Percentiles rank a stretch among this genome's conserved stretches.
Conservation (phyloP, 35 echinoderm and acorn worm genomes). For the Diadema setosum region DNA sequence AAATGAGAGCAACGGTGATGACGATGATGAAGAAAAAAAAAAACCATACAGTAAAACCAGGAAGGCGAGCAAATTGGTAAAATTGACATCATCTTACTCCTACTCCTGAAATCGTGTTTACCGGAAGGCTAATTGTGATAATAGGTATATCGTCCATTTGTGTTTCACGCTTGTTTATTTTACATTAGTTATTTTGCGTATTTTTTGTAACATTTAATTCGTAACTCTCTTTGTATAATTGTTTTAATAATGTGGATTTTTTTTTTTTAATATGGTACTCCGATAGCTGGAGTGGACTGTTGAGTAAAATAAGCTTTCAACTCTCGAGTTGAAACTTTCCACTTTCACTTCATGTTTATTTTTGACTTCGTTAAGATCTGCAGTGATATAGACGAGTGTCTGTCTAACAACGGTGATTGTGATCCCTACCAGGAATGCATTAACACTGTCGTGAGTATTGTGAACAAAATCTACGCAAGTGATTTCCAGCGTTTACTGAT, state of each 20-base stretch:
- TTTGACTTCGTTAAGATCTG: no score
- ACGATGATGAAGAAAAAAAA: background rate
- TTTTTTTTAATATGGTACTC: no score
- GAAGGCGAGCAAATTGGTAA: background rate
- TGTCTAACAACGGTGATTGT: background rate
- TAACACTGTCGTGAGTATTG: background rate
- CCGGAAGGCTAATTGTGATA: background rate
- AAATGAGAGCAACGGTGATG: no score
- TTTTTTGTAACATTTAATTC: background rate
- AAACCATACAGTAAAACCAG: background rate
- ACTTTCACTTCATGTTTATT: no score
- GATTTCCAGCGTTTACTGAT: no score
- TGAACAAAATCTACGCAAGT: no score
- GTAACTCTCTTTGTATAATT: no score
- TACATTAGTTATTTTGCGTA: background rate
- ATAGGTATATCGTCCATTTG: background rate
- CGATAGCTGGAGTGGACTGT: no score
- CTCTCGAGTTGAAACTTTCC: no score
- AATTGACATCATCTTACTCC: background rate
- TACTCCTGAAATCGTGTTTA: background rate
- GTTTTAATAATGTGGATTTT: no score
- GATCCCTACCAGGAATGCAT: background rate
- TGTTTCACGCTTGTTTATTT: background rate
- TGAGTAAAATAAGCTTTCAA: no score
- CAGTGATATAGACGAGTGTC: background rate